Evolutionary conservation across 2,888 invertebrate species (phyloP).

Genomic region (Podotricha telesiphe): DNA sequence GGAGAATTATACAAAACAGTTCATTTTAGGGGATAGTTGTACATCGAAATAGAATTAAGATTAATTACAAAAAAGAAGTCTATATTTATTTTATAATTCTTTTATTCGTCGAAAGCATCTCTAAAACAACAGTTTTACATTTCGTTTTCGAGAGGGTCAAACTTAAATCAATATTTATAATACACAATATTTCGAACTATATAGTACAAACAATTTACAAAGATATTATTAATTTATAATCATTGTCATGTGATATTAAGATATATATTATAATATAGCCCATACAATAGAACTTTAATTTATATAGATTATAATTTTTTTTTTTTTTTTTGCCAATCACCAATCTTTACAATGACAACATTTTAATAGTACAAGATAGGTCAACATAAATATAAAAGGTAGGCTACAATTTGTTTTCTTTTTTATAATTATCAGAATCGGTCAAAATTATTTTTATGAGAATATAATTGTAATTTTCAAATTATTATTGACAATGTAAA

Average conservation of each 20-base stretch:
- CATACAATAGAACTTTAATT: slow-evolving; percentile 14
- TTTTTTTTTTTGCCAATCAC: neutral
- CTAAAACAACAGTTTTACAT: slow-evolving; percentile 60
- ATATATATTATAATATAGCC: slow-evolving; percentile 49
- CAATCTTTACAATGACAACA: neutral
- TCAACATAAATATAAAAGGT: neutral
- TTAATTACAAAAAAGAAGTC: slow-evolving; percentile 17
- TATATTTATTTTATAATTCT: slow-evolving; percentile 52
- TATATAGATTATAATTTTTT: neutral
- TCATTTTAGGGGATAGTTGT: no score
- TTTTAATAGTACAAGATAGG: neutral
- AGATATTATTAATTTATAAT: slow-evolving; percentile 32
- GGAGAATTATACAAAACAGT: no score
- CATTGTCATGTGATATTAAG: slow-evolving; percentile 76
- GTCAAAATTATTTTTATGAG: neutral
- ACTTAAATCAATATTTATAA: slow-evolving; percentile 60
- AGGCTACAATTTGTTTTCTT: neutral
- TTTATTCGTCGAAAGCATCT: slow-evolving; percentile 60
- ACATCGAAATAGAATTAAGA: no score
- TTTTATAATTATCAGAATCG: neutral
- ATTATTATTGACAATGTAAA: neutral
- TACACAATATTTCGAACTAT: slow-evolving; percentile 71
- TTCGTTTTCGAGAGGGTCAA: slow-evolving; percentile 62
- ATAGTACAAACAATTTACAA: slow-evolving; percentile 80
- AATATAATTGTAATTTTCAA: slow-evolving; percentile 1